phyloP scores from a whole-genome alignment of 2,888 invertebrate species.

The Parelbella ahira region DNA sequence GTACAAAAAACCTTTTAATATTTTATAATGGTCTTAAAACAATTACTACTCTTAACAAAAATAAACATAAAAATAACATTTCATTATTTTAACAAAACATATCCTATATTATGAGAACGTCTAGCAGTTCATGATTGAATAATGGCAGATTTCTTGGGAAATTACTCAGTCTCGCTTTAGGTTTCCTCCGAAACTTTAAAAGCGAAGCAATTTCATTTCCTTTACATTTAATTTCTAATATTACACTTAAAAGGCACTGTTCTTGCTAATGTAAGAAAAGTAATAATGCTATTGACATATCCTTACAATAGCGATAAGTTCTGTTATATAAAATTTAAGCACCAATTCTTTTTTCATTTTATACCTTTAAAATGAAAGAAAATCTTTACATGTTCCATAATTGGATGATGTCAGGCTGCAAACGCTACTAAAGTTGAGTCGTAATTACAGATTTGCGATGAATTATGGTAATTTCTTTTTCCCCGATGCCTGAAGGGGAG shows the following conservation, averaged over 20 bases:
- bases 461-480: slow-evolving; percentile 84
- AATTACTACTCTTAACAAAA: no score
- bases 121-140: no score
- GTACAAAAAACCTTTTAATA: no score
- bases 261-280: background rate
- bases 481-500: slow-evolving; percentile 82
- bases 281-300: slow-evolving; percentile 4
- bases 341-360: slow-evolving; percentile 16
- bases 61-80: no score
- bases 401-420: background rate
- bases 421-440: slow-evolving; percentile 83
- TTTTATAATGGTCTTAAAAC: no score
- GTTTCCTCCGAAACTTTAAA: slow-evolving; percentile 65
- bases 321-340: slow-evolving; percentile 5
- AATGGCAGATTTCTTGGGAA: slow-evolving; percentile 8
- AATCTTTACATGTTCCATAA: background rate
- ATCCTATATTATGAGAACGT: no score
- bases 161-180: slow-evolving; percentile 52
- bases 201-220: slow-evolving; percentile 36
- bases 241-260: slow-evolving; percentile 31
- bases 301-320: background rate
- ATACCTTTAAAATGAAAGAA: background rate
- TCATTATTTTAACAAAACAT: no score
- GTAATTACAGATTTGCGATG: slow-evolving; percentile 93
- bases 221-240: slow-evolving; percentile 2